These are phyloP conservation scores for Papilio machaon DNA, from an alignment of 1,140 invertebrate species.

Conservation along the genomic window DNA sequence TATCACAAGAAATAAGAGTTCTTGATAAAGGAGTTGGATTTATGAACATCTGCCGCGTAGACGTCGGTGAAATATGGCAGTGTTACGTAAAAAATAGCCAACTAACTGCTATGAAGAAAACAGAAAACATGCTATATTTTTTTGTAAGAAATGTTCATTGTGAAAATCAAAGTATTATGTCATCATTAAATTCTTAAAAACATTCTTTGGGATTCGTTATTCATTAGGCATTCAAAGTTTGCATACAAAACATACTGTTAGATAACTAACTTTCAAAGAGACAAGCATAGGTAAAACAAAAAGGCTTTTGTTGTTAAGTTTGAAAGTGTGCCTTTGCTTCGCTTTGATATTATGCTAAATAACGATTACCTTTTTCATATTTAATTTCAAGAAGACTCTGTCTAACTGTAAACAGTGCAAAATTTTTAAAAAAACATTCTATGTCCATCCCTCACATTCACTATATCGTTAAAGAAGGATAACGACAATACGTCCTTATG, in stretches of 20 bases:
- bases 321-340: no score
- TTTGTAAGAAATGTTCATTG: neutral
- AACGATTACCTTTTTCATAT: no score
- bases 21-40: conserved; percentile 62
- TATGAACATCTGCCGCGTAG: conserved; percentile 56
- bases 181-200: neutral
- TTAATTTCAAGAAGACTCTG: neutral
- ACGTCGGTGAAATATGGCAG: conserved; percentile 47
- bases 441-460: neutral
- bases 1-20: conserved; percentile 56
- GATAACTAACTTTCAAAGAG: no score
- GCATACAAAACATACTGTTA: no score
- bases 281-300: no score
- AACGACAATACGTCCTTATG: neutral
- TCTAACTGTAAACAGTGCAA: neutral
- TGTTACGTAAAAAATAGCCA: conserved; percentile 23
- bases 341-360: no score
- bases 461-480: conserved; percentile 17
- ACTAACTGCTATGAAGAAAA: neutral
- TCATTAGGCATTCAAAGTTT: no score
- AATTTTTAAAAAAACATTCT: neutral
- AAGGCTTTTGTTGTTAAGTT: no score
- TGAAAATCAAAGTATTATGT: neutral
- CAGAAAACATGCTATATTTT: neutral
- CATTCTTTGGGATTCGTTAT: neutral